These are phyloP conservation scores for Papilio polytes DNA, from an alignment of 1,140 invertebrate genomes.

Conservation along the genomic window DNA sequence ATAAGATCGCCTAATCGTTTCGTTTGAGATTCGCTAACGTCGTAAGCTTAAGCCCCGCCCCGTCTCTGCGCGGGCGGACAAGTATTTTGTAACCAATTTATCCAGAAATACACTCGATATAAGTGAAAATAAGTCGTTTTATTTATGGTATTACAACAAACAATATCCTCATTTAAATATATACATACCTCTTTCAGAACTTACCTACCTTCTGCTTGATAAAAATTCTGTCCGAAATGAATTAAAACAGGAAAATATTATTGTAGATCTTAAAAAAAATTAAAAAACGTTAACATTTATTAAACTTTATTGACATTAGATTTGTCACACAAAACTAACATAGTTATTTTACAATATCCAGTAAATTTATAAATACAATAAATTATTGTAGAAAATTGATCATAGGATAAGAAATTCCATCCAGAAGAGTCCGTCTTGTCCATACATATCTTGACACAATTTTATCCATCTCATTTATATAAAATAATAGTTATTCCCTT, in stretches of 20 bases:
- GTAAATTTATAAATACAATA: not conserved
- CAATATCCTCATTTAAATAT: not conserved
- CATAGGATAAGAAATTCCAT: slow-evolving; percentile 4
- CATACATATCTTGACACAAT: not conserved
- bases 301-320: slow-evolving; percentile 30
- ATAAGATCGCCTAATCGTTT: slow-evolving; percentile 65
- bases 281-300: not conserved
- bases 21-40: slow-evolving; percentile 71
- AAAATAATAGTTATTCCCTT: no score
- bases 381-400: slow-evolving; percentile 23
- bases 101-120: slow-evolving; percentile 83
- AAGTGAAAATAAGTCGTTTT: slow-evolving; percentile 77
- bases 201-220: no score
- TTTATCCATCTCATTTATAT: not conserved
- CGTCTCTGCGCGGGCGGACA: slow-evolving; percentile 61
- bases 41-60: slow-evolving; percentile 65
- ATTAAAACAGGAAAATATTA: not conserved
- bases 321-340: slow-evolving; percentile 20
- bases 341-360: slow-evolving; percentile 1
- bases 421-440: not conserved
- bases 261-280: not conserved
- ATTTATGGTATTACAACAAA: slow-evolving; percentile 50
- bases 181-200: no score
- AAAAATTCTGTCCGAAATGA: no score
- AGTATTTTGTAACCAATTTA: slow-evolving; percentile 83